phyloP scores from a whole-genome alignment of 2,888 invertebrate genomes.

The Periphyllus acericola region DNA sequence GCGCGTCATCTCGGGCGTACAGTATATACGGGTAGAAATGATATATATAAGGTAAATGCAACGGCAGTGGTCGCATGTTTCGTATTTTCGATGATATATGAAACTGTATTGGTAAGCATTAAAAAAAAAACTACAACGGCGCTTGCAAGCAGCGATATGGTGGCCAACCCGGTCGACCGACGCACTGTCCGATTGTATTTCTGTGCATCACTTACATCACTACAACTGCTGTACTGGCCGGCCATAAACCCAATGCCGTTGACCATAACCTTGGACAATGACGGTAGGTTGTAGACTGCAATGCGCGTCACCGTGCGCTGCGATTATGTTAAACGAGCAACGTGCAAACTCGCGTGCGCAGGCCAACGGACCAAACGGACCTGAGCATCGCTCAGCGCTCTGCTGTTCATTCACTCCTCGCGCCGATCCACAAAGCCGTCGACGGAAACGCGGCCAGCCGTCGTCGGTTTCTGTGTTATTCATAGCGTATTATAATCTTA shows the following conservation, averaged over 20 bases:
- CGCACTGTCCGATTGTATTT: background rate
- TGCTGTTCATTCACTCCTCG: background rate
- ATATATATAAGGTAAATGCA: too few species aligned
- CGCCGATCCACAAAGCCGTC: background rate
- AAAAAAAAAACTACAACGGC: background rate
- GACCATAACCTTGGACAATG: conserved; percentile 57
- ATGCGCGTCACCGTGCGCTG: background rate
- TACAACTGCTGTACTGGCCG: background rate
- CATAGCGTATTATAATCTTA: background rate
- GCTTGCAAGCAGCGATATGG: background rate
- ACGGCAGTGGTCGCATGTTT: background rate
- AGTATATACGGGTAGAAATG: too few species aligned
- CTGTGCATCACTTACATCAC: background rate
- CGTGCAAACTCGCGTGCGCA: background rate
- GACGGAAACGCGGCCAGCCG: background rate
- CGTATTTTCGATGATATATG: background rate
- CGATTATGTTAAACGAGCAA: background rate
- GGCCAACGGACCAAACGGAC: background rate
- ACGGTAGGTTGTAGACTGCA: background rate
- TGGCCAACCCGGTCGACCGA: too few species aligned
- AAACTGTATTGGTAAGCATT: too few species aligned
- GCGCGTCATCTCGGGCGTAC: background rate
- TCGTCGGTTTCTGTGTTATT: background rate
- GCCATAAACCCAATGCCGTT: background rate
- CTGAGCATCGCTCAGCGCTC: too few species aligned